Evolutionary conservation across 2,113 vertebrate genomes (phyloP).

Genomic region (Nyctereutes procyonoides): DNA sequence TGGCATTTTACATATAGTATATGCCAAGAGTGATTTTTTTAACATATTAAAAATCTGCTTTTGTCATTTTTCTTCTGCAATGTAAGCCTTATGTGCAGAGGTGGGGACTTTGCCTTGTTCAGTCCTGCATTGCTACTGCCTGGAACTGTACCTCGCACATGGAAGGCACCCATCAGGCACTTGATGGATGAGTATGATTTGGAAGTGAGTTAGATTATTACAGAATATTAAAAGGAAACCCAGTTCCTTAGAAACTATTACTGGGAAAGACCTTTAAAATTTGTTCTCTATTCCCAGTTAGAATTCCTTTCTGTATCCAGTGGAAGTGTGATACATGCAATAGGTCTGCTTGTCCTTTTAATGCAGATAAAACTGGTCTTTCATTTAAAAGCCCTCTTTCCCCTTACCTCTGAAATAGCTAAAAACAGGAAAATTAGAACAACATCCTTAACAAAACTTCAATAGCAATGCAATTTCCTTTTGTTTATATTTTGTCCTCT

Average conservation of each 20-base stretch:
- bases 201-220: neutral
- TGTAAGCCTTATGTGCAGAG: neutral
- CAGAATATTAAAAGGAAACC: neutral
- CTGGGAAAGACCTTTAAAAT: neutral
- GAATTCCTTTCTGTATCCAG: neutral
- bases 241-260: neutral
- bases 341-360: neutral
- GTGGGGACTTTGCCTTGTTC: neutral
- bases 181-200: neutral
- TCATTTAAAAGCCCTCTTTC: neutral
- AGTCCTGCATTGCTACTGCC: no score
- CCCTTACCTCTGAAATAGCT: neutral
- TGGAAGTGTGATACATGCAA: neutral
- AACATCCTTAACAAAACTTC: neutral
- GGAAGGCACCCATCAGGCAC: neutral
- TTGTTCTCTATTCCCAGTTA: neutral
- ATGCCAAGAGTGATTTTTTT: neutral
- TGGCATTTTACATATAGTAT: neutral
- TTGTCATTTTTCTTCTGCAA: neutral
- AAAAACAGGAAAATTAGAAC: neutral
- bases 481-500: neutral
- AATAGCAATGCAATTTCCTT: neutral
- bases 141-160: neutral
- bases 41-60: neutral
- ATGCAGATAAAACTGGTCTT: neutral